Base-by-base conservation (phyloP, 2,888 invertebrate genomes). In the Brenthis ino region DNA sequence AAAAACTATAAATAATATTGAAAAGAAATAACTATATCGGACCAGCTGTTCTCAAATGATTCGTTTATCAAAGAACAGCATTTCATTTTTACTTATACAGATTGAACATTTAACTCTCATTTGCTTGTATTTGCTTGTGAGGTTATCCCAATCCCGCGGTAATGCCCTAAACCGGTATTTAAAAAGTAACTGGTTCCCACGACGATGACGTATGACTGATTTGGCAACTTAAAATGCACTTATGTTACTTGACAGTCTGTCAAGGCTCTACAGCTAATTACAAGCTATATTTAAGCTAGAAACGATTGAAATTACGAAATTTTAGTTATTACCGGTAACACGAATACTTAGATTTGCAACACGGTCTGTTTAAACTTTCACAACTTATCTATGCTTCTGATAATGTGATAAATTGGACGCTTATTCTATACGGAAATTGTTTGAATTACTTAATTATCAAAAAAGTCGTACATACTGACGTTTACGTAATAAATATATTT, bases 161-260 rank as follows among this genome's bases (percentile, higher is more conserved):
- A 50, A 54, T 28, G 50, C 28, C 33, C 48, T 12, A 50, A 60
- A 89, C 87, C 84, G 85, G 88, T 88, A 80, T 79, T 67, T 72
- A 75, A 77, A 77, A 82, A 76, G 75, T 72, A 88, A 89, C 88
- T 74, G 82, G 89, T 89, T 88, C 80, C 69, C 64, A 74, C 57
- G 64, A 74, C 69, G 58, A 58, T 50, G 67, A 65, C 71, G 64
- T 57, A 60, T 55, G 55, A 54, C 11, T 43, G 68, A 71, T 65
- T 65, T 68, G 61, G 70, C 61, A 68, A 68, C 61, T n/a, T 43
- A 48, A 64, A 65, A 63, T 66, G 68, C 65, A 68, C 65, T 65
- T 68, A 63, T 71, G 68, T 20, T 56, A 57, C 57, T 64, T 61
- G 58, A 68, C 69, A 50, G 54, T 63, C 64, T 68, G 54, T 73